A percentile compares a stretch with the other conserved stretches of the same genome.
Conservation (phyloP, 2,797 vertebrate species). For the Eulemur coronatus region DNA sequence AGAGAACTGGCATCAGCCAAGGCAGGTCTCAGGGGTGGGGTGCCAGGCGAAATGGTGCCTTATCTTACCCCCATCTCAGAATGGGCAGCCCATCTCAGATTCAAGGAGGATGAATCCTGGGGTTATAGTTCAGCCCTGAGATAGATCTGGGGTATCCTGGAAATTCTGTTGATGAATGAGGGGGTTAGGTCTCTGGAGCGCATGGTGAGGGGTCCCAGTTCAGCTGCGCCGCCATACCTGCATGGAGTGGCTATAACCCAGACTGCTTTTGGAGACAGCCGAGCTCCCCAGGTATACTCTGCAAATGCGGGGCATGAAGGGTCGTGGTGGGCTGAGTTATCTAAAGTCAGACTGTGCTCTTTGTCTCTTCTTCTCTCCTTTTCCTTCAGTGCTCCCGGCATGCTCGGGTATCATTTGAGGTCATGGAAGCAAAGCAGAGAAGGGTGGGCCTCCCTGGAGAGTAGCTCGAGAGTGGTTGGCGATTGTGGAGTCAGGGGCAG, state of each 20-base stretch:
- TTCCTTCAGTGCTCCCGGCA: not conserved
- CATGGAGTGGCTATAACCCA: fast-evolving
- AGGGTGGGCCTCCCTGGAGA: not conserved
- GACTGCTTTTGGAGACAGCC: not conserved
- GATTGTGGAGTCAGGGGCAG: not conserved
- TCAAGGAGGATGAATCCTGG: not conserved
- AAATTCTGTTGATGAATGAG: not conserved
- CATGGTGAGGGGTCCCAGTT: fast-evolving
- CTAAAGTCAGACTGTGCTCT: not conserved
- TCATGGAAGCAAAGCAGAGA: not conserved
- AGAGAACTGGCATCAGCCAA: not conserved
- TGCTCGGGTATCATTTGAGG: not conserved
- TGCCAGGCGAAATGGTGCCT: not conserved
- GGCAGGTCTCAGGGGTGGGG: not conserved
- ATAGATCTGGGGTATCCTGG: not conserved
- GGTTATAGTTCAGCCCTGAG: not conserved
- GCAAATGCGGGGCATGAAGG: not conserved
- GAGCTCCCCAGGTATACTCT: not conserved
- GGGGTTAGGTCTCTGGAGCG: not conserved
- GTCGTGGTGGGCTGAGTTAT: no score
- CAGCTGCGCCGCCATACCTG: not conserved
- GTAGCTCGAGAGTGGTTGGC: not conserved
- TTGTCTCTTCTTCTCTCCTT: not conserved
- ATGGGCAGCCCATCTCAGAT: not conserved
- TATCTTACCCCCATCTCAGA: not conserved